A percentile compares a stretch with the other conserved stretches of the same genome.
Conservation (phyloP, 2,113 vertebrate genomes). For the Tyto alba region DNA sequence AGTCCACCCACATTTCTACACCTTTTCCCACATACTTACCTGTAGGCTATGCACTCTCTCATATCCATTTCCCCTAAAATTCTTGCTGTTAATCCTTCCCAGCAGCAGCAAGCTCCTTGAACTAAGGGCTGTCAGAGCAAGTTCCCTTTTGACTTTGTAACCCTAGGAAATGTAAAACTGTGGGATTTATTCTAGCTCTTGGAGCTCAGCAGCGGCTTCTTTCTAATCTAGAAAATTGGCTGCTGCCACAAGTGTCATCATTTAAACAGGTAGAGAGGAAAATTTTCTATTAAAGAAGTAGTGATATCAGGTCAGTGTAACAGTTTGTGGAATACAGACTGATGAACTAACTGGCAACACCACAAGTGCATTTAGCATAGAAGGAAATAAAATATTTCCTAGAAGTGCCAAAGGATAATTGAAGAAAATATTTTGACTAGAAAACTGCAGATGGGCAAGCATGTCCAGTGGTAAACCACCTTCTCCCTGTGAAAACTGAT, state of each 20-base stretch:
- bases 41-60: neutral
- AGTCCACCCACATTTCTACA: neutral
- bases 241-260: neutral
- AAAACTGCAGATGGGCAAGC: slow-evolving; percentile 41
- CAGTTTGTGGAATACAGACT: neutral
- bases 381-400: slow-evolving; percentile 53
- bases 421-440: slow-evolving; percentile 8
- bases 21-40: neutral
- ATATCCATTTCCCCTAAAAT: neutral
- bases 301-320: neutral
- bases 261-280: neutral
- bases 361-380: neutral
- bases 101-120: neutral
- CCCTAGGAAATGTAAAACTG: neutral
- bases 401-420: neutral
- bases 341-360: neutral
- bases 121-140: neutral
- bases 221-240: neutral
- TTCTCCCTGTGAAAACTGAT: slow-evolving; percentile 46
- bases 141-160: neutral
- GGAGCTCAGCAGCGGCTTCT: neutral
- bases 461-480: slow-evolving; percentile 7
- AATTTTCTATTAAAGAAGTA: neutral
- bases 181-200: neutral
- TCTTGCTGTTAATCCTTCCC: neutral